A percentile compares a stretch with the other conserved stretches of the same genome.
These are phyloP conservation scores for Hymenochirus boettgeri DNA, from an alignment of 2,113 vertebrate species.

Conservation along the genomic window DNA sequence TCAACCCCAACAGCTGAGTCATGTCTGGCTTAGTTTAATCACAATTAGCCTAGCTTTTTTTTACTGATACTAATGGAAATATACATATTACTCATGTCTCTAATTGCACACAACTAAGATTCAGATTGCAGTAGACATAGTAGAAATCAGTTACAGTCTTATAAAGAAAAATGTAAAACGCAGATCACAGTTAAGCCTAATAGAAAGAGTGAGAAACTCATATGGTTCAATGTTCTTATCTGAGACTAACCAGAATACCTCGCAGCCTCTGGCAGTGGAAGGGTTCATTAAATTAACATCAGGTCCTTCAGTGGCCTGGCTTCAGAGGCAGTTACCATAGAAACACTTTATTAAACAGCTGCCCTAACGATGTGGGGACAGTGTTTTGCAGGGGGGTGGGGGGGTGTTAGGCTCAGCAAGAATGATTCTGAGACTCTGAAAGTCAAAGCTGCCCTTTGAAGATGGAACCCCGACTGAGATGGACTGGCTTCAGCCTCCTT, in stretches of 20 bases:
- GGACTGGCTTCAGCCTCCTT: slow-evolving; percentile 29
- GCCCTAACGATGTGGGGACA: slow-evolving; percentile 38
- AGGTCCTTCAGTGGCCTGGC: slow-evolving; percentile 45
- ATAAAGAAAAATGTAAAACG: background rate
- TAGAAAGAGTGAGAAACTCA: background rate
- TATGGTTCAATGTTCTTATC: background rate
- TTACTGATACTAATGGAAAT: background rate
- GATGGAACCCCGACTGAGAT: slow-evolving; percentile 29
- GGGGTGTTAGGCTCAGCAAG: slow-evolving; percentile 9
- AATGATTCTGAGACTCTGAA: slow-evolving; percentile 32
- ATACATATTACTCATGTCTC: background rate
- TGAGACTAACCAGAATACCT: slow-evolving; percentile 7
- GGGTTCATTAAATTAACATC: slow-evolving; percentile 51
- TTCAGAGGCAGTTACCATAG: slow-evolving; percentile 45
- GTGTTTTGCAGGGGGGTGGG: slow-evolving; percentile 2
- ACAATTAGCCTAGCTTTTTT: too few species aligned
- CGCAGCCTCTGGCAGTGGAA: slow-evolving; percentile 32
- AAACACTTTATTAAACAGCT: slow-evolving; percentile 45
- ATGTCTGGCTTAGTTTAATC: too few species aligned
- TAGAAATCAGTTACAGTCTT: background rate
- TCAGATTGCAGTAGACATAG: too few species aligned
- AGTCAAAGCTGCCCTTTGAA: slow-evolving; percentile 36
- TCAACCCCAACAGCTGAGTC: too few species aligned
- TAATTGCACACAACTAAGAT: too few species aligned
- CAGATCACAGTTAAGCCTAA: background rate